A percentile compares a stretch with the other conserved stretches of the same genome.
Conservation (phyloP, 2,888 invertebrate genomes). For the Philaethria dido region DNA sequence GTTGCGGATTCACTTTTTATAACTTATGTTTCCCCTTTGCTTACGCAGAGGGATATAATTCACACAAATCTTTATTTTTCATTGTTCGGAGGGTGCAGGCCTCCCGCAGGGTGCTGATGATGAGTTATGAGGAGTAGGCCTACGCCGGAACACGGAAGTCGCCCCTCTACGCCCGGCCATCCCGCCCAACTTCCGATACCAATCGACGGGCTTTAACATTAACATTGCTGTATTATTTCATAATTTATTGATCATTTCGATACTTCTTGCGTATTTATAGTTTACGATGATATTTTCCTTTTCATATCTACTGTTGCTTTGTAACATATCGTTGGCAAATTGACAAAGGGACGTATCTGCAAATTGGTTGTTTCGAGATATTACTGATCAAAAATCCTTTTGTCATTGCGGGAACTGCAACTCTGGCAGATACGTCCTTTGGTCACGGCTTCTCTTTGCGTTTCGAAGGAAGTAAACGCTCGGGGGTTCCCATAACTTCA, state of each 20-base stretch:
- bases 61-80: slow-evolving; percentile 79
- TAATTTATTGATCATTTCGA: slow-evolving; percentile 67
- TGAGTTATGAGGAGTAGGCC: slow-evolving; percentile 70
- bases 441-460: too few species aligned
- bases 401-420: too few species aligned
- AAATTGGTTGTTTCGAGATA: too few species aligned
- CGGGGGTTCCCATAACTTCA: too few species aligned
- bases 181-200: slow-evolving; percentile 77
- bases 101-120: slow-evolving; percentile 76
- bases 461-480: too few species aligned
- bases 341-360: too few species aligned
- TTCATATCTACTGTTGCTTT: neutral
- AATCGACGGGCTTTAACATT: slow-evolving; percentile 68
- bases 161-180: slow-evolving; percentile 68
- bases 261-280: slow-evolving; percentile 9
- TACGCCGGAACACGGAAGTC: slow-evolving; percentile 69
- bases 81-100: slow-evolving; percentile 67
- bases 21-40: slow-evolving; percentile 64
- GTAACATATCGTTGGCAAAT: too few species aligned
- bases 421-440: too few species aligned
- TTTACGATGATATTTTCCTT: neutral
- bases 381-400: too few species aligned
- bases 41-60: slow-evolving; percentile 69
- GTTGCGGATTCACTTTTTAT: slow-evolving; percentile 52
- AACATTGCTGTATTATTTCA: slow-evolving; percentile 66